Conservation (phyloP, 2,888 invertebrate species). For the Tipula helvola region DNA sequence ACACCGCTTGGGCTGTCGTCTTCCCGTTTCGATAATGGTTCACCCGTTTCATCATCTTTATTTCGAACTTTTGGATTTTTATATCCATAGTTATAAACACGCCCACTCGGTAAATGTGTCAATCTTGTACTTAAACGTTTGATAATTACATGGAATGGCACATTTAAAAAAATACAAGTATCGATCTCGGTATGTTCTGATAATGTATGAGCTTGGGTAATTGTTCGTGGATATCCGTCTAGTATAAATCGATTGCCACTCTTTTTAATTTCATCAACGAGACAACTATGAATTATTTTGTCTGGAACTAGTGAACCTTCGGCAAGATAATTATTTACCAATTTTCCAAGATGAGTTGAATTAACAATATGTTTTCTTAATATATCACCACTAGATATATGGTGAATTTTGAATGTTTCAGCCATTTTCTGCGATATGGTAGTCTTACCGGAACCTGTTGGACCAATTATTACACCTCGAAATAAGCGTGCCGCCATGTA, state of each 20-base stretch:
- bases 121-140: constrained; percentile 77
- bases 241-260: constrained; percentile 58
- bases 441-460: constrained; percentile 88
- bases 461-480: constrained; percentile 76
- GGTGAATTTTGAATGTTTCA: constrained; percentile 67
- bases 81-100: constrained; percentile 88
- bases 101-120: constrained; percentile 81
- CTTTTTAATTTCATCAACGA: constrained; percentile 58
- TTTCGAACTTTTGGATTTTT: constrained; percentile 75
- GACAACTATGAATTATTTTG: constrained; percentile 69
- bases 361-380: constrained; percentile 71
- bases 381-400: constrained; percentile 87
- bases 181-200: constrained; percentile 59
- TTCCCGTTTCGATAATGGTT: constrained; percentile 69
- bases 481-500: constrained; percentile 27
- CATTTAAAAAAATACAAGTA: constrained; percentile 73
- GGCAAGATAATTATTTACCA: constrained; percentile 55
- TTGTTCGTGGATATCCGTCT: constrained; percentile 63
- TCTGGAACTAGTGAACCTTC: constrained; percentile 85
- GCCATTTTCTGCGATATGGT: constrained; percentile 86
- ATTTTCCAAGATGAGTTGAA: constrained; percentile 58
- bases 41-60: constrained; percentile 82
- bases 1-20: constrained; percentile 90
- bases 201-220: constrained; percentile 67
- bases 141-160: constrained; percentile 76